Base-by-base conservation (phyloP, 2,797 vertebrate genomes). In the Anisognathus igniventris region DNA sequence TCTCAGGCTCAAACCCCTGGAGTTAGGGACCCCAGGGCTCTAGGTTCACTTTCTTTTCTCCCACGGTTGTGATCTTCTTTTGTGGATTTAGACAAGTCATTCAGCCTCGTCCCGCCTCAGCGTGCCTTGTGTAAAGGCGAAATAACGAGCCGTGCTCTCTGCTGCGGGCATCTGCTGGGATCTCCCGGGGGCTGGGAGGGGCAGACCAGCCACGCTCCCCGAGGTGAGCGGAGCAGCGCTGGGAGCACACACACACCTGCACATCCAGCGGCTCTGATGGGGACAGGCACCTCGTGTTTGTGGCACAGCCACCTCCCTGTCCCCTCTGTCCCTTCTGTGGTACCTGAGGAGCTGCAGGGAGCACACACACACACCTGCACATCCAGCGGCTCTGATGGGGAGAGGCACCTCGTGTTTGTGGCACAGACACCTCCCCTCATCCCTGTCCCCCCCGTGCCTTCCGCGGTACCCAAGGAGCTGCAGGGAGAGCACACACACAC, bases 211-310 rank as follows among this genome's bases (percentile, higher is more conserved):
- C 12, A 0, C 12, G 28, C 25, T 58, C n/a, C 0, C 33, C 3
- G 12, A 8, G 47, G 42, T 3, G 12, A 9, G 47, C 33, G 4
- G 51, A 22, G 2, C 47, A 1, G 50, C 5, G 70, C 21, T 0
- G 5, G 2, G 78, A 3, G 50, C 10, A 40, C 40, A 40, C 40
- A 40, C 40, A 40, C 40, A 40, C 40, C 7, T 4, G 7, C 39
- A 2, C 1, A 35, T 60, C 74, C 45, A 1, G 44, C 12, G 7
- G 9, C 62, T 40, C 37, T 1, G 47, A 4, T 24, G 47, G 47
- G 33, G 56, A 12, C 37, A 57, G 1, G 27, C 8, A 37, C 5
- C 47, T 13, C 9, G 0, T 20, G n/a, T 30, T 74, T 27, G n/a
- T 20, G 72, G 64, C 51, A 28, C 51, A 7, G 57, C 73, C 50